These are phyloP conservation scores for Anoplolepis gracilipes DNA, from an alignment of 1,140 invertebrate species.

Conservation along the genomic window DNA sequence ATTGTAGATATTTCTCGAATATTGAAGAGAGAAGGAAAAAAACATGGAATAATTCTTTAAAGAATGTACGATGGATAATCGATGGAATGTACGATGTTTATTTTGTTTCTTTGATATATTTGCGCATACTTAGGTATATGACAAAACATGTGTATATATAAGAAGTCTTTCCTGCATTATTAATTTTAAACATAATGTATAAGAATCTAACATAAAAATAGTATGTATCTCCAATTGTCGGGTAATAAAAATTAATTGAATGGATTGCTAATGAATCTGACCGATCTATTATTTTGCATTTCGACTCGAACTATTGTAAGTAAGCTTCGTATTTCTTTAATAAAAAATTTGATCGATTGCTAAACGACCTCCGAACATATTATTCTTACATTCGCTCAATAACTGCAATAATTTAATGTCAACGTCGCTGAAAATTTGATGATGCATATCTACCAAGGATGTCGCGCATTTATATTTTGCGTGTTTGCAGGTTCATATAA, in stretches of 20 bases:
- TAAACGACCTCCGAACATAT: slow-evolving; percentile 20
- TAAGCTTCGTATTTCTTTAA: slow-evolving; percentile 3
- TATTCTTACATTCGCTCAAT: slow-evolving; percentile 50
- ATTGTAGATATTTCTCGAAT: neutral
- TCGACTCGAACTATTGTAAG: neutral
- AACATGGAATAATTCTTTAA: too few species aligned
- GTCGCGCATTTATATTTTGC: slow-evolving; percentile 31
- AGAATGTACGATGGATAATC: too few species aligned
- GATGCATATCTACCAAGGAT: neutral
- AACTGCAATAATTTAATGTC: slow-evolving; percentile 27
- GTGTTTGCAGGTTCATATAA: neutral
- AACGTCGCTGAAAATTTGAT: slow-evolving; percentile 39
- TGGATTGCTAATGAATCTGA: neutral
- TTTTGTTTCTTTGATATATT: too few species aligned
- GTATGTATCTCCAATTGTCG: neutral
- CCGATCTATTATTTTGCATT: neutral
- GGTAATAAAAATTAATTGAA: slow-evolving; percentile 22
- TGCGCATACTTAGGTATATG: too few species aligned
- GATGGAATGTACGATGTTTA: too few species aligned
- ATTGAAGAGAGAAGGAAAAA: neutral
- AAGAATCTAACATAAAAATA: neutral
- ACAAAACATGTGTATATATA: too few species aligned
- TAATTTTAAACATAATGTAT: neutral
- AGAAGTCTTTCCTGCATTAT: neutral
- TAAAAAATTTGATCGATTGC: slow-evolving; percentile 36